Conservation (phyloP, 2,113 vertebrate genomes). For the Tricholaema leucomelas region DNA sequence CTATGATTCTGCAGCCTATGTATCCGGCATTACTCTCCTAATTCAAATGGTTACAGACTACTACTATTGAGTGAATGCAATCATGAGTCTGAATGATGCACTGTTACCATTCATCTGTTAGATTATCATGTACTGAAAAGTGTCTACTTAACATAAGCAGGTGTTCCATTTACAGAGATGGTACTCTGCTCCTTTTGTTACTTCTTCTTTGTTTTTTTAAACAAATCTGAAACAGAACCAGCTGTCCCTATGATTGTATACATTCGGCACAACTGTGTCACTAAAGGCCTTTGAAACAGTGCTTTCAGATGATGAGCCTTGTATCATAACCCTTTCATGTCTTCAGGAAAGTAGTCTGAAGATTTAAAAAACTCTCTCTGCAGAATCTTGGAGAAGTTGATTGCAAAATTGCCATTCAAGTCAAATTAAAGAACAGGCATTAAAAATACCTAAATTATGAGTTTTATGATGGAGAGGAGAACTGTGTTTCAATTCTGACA, state of each 20-base stretch:
- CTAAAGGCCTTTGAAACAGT: neutral
- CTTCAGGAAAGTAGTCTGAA: neutral
- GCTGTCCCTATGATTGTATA: neutral
- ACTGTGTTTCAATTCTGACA: neutral
- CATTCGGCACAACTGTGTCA: neutral
- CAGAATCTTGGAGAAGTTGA: neutral
- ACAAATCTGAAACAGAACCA: constrained; percentile 15
- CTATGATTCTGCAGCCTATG: neutral
- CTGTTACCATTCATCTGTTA: neutral
- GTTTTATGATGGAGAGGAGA: neutral
- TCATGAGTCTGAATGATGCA: neutral
- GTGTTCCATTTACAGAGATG: constrained; percentile 32
- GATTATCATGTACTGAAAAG: neutral
- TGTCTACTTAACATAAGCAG: neutral
- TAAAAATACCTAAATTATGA: constrained; percentile 3
- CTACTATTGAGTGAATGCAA: neutral
- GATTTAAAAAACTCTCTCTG: neutral
- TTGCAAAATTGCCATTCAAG: neutral
- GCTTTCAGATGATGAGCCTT: neutral
- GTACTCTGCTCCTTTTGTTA: neutral
- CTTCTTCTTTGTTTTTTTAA: neutral
- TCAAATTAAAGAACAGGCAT: neutral
- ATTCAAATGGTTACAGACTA: neutral
- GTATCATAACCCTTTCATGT: neutral
- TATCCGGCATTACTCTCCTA: neutral